Conservation (phyloP, 2,888 invertebrate species). For the Melanargia galathea region DNA sequence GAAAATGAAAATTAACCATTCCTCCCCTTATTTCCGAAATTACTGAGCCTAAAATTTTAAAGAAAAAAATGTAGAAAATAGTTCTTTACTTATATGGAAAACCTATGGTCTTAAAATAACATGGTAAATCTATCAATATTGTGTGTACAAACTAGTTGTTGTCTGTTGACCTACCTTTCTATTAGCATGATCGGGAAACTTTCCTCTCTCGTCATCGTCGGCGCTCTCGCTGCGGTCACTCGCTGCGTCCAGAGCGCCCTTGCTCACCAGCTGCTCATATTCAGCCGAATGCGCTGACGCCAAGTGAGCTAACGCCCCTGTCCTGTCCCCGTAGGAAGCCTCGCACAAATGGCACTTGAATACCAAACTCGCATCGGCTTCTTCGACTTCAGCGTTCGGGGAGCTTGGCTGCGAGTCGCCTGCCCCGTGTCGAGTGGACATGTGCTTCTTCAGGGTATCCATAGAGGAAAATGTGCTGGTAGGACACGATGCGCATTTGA, state of each 20-base stretch:
- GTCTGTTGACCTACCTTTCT: slow-evolving; percentile 85
- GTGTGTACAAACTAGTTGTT: too few species aligned
- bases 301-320: slow-evolving; percentile 91
- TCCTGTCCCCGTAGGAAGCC: slow-evolving; percentile 89
- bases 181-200: slow-evolving; percentile 93
- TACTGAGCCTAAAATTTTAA: too few species aligned
- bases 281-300: slow-evolving; percentile 88
- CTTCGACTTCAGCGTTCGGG: slow-evolving; percentile 62
- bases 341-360: slow-evolving; percentile 97
- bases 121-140: too few species aligned
- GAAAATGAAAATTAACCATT: too few species aligned
- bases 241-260: slow-evolving; percentile 85
- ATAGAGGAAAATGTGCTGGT: slow-evolving; percentile 91
- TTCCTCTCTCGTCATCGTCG: slow-evolving; percentile 86
- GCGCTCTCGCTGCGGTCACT: slow-evolving; percentile 86
- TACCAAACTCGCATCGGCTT: slow-evolving; percentile 84
- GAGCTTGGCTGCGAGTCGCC: slow-evolving; percentile 73
- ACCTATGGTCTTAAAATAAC: too few species aligned
- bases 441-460: slow-evolving; percentile 90
- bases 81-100: too few species aligned
- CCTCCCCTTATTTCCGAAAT: too few species aligned
- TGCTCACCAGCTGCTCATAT: slow-evolving; percentile 90
- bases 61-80: too few species aligned
- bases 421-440: slow-evolving; percentile 86
- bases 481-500: slow-evolving; percentile 90